A percentile compares a stretch with the other conserved stretches of the same genome.
These are phyloP conservation scores for Carpatolechia fugitivella DNA, from an alignment of 2,888 invertebrate species.

Conservation along the genomic window DNA sequence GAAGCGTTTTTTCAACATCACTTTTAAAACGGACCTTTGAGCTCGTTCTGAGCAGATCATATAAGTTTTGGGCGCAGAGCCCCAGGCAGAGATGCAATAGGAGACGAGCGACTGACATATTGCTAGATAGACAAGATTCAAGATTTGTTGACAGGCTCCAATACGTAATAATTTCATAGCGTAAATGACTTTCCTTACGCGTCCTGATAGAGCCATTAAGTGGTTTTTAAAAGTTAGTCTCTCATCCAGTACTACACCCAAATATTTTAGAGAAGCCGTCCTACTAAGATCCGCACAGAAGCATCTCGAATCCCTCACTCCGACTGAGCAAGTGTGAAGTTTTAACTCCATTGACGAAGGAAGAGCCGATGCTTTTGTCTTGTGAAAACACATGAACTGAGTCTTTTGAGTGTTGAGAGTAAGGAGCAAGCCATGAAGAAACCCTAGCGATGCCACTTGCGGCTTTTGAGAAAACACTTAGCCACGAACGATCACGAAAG, in stretches of 20 bases:
- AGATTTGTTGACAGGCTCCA: not conserved
- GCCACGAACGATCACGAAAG: too few relatives aligned
- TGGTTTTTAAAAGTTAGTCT: not conserved
- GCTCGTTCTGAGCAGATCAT: not conserved
- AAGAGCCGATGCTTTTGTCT: not conserved
- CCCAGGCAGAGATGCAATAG: not conserved
- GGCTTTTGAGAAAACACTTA: too few relatives aligned
- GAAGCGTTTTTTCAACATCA: not conserved
- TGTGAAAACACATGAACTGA: not conserved
- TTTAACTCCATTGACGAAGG: too few relatives aligned
- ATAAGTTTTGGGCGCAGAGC: too few relatives aligned
- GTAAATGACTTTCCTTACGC: not conserved
- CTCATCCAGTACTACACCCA: not conserved
- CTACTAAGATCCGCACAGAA: too few relatives aligned
- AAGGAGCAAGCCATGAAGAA: too few relatives aligned
- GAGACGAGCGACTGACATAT: not conserved
- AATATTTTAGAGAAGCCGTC: too few relatives aligned
- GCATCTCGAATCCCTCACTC: too few relatives aligned
- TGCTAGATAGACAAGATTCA: not conserved
- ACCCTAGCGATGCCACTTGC: too few relatives aligned
- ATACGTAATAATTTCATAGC: not conserved
- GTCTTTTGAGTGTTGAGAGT: too few relatives aligned
- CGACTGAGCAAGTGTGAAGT: too few relatives aligned
- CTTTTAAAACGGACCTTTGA: not conserved
- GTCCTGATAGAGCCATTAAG: too few relatives aligned